These are phyloP conservation scores for Doris montereyensis DNA, from an alignment of 2,888 invertebrate genomes.

Conservation along the genomic window DNA sequence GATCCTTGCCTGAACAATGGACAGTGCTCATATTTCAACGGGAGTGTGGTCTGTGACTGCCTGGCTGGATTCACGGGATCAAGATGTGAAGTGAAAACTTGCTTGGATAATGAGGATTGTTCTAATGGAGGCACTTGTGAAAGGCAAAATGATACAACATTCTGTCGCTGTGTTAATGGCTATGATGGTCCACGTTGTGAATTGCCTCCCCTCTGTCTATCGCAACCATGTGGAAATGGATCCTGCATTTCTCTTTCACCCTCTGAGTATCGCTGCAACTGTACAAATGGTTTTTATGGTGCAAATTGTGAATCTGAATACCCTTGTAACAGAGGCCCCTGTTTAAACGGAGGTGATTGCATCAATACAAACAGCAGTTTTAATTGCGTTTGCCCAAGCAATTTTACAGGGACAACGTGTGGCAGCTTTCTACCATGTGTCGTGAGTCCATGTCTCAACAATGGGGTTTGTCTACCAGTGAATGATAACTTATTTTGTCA, in stretches of 20 bases:
- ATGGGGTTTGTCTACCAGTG: slow-evolving; percentile 52
- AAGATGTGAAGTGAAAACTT: slow-evolving; percentile 57
- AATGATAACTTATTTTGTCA: slow-evolving; percentile 46
- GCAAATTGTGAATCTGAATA: slow-evolving; percentile 19
- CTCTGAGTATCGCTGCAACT: slow-evolving; percentile 31
- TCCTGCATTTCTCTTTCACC: slow-evolving; percentile 29
- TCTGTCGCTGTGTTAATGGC: slow-evolving; percentile 54
- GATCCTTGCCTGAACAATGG: slow-evolving; percentile 60
- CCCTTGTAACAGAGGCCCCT: slow-evolving; percentile 13
- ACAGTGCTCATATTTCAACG: slow-evolving; percentile 43
- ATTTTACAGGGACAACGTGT: slow-evolving; percentile 45
- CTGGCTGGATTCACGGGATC: slow-evolving; percentile 54
- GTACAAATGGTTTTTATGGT: slow-evolving; percentile 30
- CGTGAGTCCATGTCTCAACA: slow-evolving; percentile 52
- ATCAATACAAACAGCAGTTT: slow-evolving; percentile 38
- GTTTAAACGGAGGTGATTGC: slow-evolving; percentile 46
- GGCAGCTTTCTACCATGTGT: slow-evolving; percentile 48
- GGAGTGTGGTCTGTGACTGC: slow-evolving; percentile 54
- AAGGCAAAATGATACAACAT: slow-evolving; percentile 28
- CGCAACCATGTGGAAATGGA: slow-evolving; percentile 49
- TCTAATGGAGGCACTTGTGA: slow-evolving; percentile 56
- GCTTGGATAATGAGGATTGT: slow-evolving; percentile 52
- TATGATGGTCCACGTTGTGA: slow-evolving; percentile 52
- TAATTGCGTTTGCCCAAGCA: slow-evolving; percentile 43
- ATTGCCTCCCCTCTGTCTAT: slow-evolving; percentile 38